Base-by-base conservation (phyloP, 2,797 vertebrate species). In the Darevskia mixta region DNA sequence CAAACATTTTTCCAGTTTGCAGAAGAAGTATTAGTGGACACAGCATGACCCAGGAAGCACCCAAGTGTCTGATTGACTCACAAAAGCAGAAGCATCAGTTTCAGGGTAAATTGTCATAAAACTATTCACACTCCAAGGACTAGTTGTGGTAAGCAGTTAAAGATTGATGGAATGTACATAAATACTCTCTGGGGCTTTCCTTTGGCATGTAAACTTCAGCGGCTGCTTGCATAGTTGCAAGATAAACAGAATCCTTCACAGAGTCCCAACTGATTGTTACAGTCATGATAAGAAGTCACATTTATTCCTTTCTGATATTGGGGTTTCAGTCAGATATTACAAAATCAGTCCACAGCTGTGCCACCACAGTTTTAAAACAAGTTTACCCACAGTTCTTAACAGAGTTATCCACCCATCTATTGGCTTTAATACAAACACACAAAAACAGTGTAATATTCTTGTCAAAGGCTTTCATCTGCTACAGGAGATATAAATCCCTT, bases 181-280 rank as follows among this genome's bases (percentile, higher is more conserved):
- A 89, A 77, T 87, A 61, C 81, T 92, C 91, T 87, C 66, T 92
- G 86, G 45, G 45, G 73, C 15, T 71, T 88, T 85, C 83, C 20
- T 91, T 91, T 73, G 1, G 0, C 88, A 72, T 88, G n/a, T 61
- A 89, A 45, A 3, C 1, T 0, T 64, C 25, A 83, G 35, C 8
- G 45, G 49, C 67, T 85, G 71, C 78, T 91, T 88, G 81, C 73
- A 18, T 80, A 58, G 17, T 61, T 43, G 55, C 15, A 88, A 86
- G 29, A 84, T 79, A 90, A 90, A 94, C 4, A 82, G 0, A 4
- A 84, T 67, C 88, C 41, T 61, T 85, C 43, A 86, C 20, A 35
- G 43, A 55, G 79, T 82, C 87, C 18, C 6, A 66, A 27, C 1
- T 79, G 71, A 10, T 93, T 86, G 45, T 85, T 67, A 41, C 8